Conservation (phyloP, 2,113 vertebrate species). For the Gopherus flavomarginatus region DNA sequence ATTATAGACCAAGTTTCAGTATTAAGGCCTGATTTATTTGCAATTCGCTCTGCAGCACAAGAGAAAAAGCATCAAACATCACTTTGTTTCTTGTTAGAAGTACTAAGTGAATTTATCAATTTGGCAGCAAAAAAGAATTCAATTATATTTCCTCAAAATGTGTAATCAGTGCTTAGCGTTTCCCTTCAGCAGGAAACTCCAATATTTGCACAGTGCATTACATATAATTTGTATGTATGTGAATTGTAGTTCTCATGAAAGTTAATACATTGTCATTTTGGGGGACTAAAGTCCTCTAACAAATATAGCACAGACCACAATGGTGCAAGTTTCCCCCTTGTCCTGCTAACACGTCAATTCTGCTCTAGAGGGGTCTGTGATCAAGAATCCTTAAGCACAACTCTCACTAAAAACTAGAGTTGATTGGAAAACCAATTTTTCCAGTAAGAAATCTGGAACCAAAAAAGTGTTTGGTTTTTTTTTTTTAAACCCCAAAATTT, state of each 20-base stretch:
- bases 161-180: not conserved
- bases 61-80: not conserved
- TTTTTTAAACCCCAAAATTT: not conserved
- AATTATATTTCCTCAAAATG: not conserved
- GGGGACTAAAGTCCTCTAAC: not conserved
- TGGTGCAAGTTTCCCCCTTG: not conserved
- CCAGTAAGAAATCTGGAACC: not conserved
- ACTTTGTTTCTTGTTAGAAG: not conserved
- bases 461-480: not conserved
- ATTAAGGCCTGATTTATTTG: not conserved
- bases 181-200: not conserved
- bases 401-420: not conserved
- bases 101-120: not conserved
- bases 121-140: not conserved
- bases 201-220: not conserved
- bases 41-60: rapidly evolving
- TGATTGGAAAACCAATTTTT: not conserved
- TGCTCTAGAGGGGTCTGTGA: not conserved
- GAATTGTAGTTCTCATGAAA: not conserved
- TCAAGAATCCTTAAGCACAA: not conserved
- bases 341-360: not conserved
- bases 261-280: not conserved
- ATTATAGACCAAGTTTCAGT: not conserved
- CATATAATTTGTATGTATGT: not conserved
- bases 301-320: not conserved